Conservation (phyloP, 2,113 vertebrate species). For the Dascyllus trimaculatus region DNA sequence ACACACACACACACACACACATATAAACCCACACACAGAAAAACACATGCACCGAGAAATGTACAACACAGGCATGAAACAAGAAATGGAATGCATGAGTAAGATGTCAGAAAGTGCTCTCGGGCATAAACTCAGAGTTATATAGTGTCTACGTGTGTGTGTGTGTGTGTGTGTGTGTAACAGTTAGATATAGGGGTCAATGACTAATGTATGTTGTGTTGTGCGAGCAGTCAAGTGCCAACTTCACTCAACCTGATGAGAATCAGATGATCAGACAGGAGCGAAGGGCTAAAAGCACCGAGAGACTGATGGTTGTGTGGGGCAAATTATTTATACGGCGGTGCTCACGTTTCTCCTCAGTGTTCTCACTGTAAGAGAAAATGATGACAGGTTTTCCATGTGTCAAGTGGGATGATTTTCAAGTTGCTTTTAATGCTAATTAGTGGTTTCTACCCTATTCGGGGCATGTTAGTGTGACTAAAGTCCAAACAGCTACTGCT, state of each 20-base stretch:
- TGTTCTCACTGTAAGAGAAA: background rate
- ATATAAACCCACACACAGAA: background rate
- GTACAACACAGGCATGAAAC: constrained; percentile 25
- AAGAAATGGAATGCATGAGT: constrained; percentile 27
- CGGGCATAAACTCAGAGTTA: constrained; percentile 47
- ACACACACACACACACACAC: too few relatives aligned
- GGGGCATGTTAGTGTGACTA: too few relatives aligned
- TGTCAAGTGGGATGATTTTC: too few relatives aligned
- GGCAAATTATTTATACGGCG: background rate
- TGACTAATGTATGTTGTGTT: constrained; percentile 58
- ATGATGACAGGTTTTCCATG: too few relatives aligned
- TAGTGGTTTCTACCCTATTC: too few relatives aligned
- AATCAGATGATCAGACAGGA: constrained; percentile 19
- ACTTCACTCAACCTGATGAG: constrained; percentile 51
- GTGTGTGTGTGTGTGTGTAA: constrained; percentile 21
- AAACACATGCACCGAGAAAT: background rate
- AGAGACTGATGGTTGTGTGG: constrained; percentile 7
- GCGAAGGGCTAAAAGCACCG: constrained; percentile 2
- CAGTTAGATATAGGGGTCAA: constrained; percentile 39
- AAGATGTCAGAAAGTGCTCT: constrained; percentile 59
- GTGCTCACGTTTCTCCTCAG: background rate
- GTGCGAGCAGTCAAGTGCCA: constrained; percentile 57
- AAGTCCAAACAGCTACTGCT: too few relatives aligned
- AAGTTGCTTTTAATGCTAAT: too few relatives aligned
- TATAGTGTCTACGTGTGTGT: constrained; percentile 18